phyloP scores from a whole-genome alignment of 64 coral and sea anemone genomes.

The Montipora cactus region DNA sequence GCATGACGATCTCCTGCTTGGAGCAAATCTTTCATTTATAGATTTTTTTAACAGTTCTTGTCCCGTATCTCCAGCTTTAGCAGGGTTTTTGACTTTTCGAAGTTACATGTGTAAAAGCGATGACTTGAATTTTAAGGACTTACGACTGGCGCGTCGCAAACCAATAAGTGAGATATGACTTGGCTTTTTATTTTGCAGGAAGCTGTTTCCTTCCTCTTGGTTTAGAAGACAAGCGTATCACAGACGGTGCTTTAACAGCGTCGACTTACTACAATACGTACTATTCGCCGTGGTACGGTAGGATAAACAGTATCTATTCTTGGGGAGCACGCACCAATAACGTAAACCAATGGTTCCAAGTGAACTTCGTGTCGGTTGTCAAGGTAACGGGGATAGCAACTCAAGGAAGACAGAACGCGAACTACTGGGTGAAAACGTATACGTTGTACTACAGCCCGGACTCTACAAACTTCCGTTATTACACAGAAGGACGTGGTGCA shows the following conservation, averaged over 20 bases:
- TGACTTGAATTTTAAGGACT: too few relatives aligned
- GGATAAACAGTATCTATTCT: conserved; percentile 21
- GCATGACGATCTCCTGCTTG: too few relatives aligned
- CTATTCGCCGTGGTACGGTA: conserved; percentile 31
- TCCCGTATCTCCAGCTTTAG: too few relatives aligned
- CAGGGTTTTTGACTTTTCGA: too few relatives aligned
- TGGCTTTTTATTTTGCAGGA: background rate
- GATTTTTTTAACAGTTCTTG: too few relatives aligned
- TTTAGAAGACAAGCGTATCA: conserved; percentile 53
- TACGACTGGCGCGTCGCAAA: background rate
- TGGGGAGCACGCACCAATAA: conserved; percentile 43
- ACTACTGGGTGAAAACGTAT: conserved; percentile 60
- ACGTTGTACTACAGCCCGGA: conserved; percentile 36
- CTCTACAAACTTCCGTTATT: conserved; percentile 28
- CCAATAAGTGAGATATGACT: background rate
- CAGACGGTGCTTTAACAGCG: conserved; percentile 40
- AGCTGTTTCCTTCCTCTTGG: conserved; percentile 52
- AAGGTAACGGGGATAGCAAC: conserved; percentile 58
- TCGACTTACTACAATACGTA: conserved; percentile 33
- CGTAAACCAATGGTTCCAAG: conserved; percentile 54
- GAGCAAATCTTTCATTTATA: too few relatives aligned
- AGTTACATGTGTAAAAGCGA: too few relatives aligned
- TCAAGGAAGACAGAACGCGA: conserved; percentile 51
- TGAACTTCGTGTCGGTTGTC: conserved; percentile 21
- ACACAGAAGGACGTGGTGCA: conserved; percentile 5